Percentiles rank a stretch among this genome's conserved stretches.
Evolutionary conservation across 2,113 vertebrate genomes (phyloP).

Genomic region (Romanogobio albipinnatus): DNA sequence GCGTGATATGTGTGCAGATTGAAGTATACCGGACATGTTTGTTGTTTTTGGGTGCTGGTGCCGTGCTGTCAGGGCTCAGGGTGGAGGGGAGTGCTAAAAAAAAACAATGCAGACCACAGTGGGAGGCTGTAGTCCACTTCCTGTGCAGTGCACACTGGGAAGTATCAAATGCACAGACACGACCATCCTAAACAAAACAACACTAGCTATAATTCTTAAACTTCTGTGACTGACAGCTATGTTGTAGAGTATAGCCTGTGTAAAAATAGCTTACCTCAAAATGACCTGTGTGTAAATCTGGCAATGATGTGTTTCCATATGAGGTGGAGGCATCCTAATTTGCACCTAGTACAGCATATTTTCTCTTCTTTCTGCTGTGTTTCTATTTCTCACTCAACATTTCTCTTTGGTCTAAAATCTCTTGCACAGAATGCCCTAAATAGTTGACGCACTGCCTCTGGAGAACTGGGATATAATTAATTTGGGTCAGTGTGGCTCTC

Average conservation of each 20-base stretch:
- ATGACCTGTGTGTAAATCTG: conserved; percentile 29
- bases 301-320: conserved; percentile 7
- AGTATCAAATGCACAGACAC: conserved; percentile 45
- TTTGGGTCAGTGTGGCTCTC: conserved; percentile 49
- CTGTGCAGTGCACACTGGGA: conserved; percentile 62
- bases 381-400: background rate
- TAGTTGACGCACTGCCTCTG: conserved; percentile 46
- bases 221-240: conserved; percentile 17
- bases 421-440: conserved; percentile 43
- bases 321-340: conserved; percentile 39
- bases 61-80: conserved; percentile 45
- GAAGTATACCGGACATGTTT: conserved; percentile 57
- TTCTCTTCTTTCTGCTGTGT: background rate
- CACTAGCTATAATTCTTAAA: conserved; percentile 22
- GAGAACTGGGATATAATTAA: conserved; percentile 52
- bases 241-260: background rate
- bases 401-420: conserved; percentile 29
- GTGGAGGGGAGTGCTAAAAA: conserved; percentile 66
- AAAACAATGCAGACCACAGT: conserved; percentile 77
- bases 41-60: conserved; percentile 71
- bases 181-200: conserved; percentile 17
- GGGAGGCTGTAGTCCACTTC: conserved; percentile 76
- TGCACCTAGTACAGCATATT: conserved; percentile 15
- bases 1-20: conserved; percentile 20
- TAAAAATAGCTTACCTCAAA: conserved; percentile 21